phyloP scores from a whole-genome alignment of 2,113 vertebrate species.

The Ophiodon elongatus region DNA sequence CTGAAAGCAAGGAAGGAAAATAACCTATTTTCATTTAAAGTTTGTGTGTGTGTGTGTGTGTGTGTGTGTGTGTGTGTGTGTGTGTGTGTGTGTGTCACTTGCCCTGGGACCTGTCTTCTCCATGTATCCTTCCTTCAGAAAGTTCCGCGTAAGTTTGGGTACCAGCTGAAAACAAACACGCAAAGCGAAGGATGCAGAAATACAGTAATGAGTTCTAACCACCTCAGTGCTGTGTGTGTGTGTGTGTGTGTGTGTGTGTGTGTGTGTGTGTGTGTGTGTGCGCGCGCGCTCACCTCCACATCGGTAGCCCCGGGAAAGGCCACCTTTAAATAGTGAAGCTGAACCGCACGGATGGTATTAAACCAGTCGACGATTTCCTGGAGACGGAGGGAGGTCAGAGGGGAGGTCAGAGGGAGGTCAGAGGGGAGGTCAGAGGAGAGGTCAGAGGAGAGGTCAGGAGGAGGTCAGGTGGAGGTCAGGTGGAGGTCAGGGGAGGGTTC shows the following conservation, averaged over 20 bases:
- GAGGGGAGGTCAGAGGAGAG: too few relatives aligned
- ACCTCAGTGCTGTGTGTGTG: background rate
- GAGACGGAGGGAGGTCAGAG: conserved; percentile 13
- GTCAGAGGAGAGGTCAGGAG: too few relatives aligned
- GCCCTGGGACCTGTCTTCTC: conserved; percentile 94
- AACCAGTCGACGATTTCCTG: conserved; percentile 98
- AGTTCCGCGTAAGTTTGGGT: conserved; percentile 89
- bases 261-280: conserved; percentile 1
- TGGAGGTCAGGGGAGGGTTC: too few relatives aligned
- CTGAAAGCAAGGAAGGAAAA: background rate
- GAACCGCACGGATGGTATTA: conserved; percentile 93
- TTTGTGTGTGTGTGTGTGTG: conserved; percentile 3
- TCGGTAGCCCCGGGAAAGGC: conserved; percentile 94
- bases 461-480: too few relatives aligned
- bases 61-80: background rate
- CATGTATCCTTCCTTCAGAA: conserved; percentile 94
- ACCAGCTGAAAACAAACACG: conserved; percentile 81
- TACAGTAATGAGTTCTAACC: background rate
- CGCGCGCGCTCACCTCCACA: conserved; percentile 85
- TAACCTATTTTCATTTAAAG: too few relatives aligned
- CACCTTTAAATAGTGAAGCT: conserved; percentile 96
- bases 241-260: conserved; percentile 15
- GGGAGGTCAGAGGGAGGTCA: too few relatives aligned
- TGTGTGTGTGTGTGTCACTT: conserved; percentile 51
- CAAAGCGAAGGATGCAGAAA: background rate